Evolutionary conservation across 2,113 vertebrate genomes (phyloP).

Genomic region (Otis tarda): DNA sequence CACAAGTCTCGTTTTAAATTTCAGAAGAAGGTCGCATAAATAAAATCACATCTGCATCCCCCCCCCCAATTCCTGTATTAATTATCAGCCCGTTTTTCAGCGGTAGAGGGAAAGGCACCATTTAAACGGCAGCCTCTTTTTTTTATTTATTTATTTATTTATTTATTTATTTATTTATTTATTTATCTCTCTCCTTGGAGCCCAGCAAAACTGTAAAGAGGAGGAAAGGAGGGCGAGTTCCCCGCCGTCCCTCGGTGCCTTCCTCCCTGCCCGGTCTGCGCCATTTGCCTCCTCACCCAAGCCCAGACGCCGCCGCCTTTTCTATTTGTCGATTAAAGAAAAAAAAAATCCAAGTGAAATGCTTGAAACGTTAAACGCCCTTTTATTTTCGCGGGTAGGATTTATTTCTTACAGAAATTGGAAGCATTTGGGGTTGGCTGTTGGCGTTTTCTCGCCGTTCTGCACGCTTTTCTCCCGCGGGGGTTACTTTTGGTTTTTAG

Average conservation of each 20-base stretch:
- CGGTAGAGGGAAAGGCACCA: not conserved
- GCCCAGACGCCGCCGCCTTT: not conserved
- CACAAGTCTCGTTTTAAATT: not conserved
- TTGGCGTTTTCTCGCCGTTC: not conserved
- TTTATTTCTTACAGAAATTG: not conserved
- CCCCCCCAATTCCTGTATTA: not conserved
- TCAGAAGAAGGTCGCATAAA: not conserved
- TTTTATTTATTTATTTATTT: not conserved
- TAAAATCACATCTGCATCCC: not conserved
- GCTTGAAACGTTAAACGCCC: rapidly evolving
- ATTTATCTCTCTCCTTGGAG: not conserved
- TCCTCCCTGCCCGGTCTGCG: not conserved
- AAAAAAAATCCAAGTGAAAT: not conserved
- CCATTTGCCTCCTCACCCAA: not conserved
- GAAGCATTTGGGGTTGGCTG: not conserved
- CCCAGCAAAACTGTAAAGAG: not conserved
- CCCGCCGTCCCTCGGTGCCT: not conserved
- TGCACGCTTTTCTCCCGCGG: not conserved
- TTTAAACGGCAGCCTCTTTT: not conserved
- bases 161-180: too few species aligned
- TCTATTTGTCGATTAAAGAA: not conserved
- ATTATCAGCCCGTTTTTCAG: not conserved
- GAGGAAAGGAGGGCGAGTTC: too few species aligned
- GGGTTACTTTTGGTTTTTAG: not conserved
- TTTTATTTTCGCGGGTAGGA: not conserved